Percentiles rank a stretch among this genome's conserved stretches.
phyloP scores from a whole-genome alignment of 2,888 invertebrate species.

The Fragum whitleyi region DNA sequence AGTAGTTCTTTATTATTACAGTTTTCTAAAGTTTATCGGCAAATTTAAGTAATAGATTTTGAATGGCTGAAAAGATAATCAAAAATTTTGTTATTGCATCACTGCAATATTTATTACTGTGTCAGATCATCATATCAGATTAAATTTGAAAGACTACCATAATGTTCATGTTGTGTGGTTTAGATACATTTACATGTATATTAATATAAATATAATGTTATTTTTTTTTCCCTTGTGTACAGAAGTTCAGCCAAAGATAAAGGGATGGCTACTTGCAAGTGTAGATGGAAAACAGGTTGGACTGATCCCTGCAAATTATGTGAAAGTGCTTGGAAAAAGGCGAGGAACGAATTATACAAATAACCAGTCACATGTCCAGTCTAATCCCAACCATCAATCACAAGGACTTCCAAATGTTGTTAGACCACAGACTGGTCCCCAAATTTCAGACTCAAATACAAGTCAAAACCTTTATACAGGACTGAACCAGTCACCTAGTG shows the following conservation, averaged over 20 bases:
- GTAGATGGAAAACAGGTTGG: slow-evolving; percentile 86
- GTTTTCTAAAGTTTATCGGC: too few species aligned
- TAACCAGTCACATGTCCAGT: slow-evolving; percentile 16
- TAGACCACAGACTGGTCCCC: background rate
- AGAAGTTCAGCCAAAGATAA: slow-evolving; percentile 90
- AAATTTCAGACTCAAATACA: background rate
- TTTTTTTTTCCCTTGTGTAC: too few species aligned
- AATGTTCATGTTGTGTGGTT: too few species aligned
- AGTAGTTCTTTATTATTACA: too few species aligned
- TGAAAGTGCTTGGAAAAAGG: slow-evolving; percentile 86
- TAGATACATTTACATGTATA: too few species aligned
- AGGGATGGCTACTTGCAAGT: slow-evolving; percentile 87
- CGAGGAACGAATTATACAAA: slow-evolving; percentile 64
- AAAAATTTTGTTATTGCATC: too few species aligned
- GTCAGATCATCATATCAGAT: too few species aligned
- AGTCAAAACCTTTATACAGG: background rate
- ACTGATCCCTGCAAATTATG: slow-evolving; percentile 87
- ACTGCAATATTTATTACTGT: too few species aligned
- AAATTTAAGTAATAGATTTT: too few species aligned
- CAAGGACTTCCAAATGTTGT: background rate
- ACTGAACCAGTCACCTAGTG: slow-evolving; percentile 50
- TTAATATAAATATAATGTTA: too few species aligned
- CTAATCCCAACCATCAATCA: background rate
- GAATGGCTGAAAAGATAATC: too few species aligned
- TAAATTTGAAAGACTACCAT: too few species aligned